These are phyloP conservation scores for Nyctereutes procyonoides DNA, from an alignment of 2,113 vertebrate genomes.

Conservation along the genomic window DNA sequence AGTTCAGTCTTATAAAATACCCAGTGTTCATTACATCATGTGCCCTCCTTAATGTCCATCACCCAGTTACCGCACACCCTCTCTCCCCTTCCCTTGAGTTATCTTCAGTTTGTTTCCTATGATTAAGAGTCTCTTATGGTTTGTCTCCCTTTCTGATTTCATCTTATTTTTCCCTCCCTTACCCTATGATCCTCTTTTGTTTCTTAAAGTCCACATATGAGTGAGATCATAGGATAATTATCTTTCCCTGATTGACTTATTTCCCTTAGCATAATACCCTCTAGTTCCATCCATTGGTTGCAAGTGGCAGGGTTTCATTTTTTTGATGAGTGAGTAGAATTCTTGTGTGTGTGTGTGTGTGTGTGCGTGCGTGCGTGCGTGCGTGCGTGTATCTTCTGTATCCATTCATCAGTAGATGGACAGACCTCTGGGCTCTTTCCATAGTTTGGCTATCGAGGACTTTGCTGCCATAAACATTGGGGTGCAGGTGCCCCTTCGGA, in stretches of 20 bases:
- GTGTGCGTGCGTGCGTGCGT: not conserved
- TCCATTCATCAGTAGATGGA: not conserved
- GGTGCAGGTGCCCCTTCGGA: not conserved
- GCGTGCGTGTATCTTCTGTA: not conserved
- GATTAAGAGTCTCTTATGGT: not conserved
- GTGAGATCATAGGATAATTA: not conserved
- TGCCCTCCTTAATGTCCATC: not conserved
- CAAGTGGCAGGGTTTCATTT: not conserved
- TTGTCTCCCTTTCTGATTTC: not conserved
- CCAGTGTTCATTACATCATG: not conserved
- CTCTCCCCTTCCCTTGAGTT: not conserved
- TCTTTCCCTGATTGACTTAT: not conserved
- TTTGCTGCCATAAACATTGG: not conserved
- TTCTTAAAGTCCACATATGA: not conserved
- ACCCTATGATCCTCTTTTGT: not conserved
- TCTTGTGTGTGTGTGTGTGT: not conserved
- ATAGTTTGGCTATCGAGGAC: not conserved
- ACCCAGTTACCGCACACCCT: not conserved
- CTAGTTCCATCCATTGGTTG: not conserved
- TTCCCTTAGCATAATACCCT: not conserved
- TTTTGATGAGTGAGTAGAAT: not conserved
- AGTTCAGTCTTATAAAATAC: not conserved
- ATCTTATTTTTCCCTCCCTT: not conserved
- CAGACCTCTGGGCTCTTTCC: not conserved
- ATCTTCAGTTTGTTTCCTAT: not conserved